A percentile compares a stretch with the other conserved stretches of the same genome.
Conservation (phyloP, 2,888 invertebrate species). For the Mythimna loreyi region DNA sequence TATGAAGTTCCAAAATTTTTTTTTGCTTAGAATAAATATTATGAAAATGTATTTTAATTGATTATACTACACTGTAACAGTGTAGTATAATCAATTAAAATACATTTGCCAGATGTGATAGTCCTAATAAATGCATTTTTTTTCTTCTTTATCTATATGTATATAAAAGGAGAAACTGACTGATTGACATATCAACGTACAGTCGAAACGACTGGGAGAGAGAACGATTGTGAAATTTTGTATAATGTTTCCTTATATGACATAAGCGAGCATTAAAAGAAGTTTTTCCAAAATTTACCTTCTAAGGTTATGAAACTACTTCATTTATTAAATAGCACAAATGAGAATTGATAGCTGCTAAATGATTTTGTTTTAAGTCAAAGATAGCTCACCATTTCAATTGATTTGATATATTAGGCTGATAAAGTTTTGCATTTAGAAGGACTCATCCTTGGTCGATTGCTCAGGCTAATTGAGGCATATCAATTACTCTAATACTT, state of each 20-base stretch:
- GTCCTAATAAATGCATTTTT: conserved; percentile 15
- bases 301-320: no score
- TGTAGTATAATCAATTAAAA: conserved; percentile 3
- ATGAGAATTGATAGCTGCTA: no score
- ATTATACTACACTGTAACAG: neutral
- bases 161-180: no score
- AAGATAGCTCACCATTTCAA: neutral
- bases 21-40: neutral
- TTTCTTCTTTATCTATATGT: no score
- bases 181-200: no score
- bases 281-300: no score
- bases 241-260: no score
- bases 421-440: no score
- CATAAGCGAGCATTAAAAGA: no score
- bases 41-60: neutral
- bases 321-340: no score
- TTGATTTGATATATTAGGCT: neutral
- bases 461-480: neutral
- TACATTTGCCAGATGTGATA: conserved; percentile 2
- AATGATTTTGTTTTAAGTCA: neutral
- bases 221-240: no score
- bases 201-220: no score
- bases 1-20: neutral
- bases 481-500: neutral
- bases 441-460: neutral